phyloP scores from a whole-genome alignment of 2,113 vertebrate species.

The Girardinichthys multiradiatus region DNA sequence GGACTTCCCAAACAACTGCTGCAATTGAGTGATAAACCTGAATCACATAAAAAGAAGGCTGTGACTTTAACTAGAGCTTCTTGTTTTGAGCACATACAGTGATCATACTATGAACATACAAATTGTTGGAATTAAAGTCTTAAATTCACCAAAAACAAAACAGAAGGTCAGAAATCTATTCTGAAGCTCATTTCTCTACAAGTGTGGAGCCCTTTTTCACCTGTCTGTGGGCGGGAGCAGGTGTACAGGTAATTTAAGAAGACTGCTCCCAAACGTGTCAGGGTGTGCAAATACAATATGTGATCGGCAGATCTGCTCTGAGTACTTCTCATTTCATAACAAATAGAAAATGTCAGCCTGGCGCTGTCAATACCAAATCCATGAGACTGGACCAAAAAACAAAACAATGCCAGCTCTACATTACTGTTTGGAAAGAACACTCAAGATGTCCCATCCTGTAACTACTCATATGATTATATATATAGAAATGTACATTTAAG shows the following conservation, averaged over 20 bases:
- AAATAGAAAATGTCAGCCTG: background rate
- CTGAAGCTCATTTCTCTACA: background rate
- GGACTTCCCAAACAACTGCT: background rate
- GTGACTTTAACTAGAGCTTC: background rate
- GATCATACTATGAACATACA: too few relatives aligned
- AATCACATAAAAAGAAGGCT: background rate
- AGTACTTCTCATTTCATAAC: background rate
- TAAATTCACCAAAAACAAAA: background rate
- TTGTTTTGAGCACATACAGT: too few relatives aligned
- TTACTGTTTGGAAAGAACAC: background rate
- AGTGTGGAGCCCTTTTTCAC: slow-evolving; percentile 16
- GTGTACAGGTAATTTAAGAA: slow-evolving; percentile 9
- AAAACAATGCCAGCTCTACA: background rate
- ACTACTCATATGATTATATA: background rate
- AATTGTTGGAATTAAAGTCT: background rate
- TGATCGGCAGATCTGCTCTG: background rate
- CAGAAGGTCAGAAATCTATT: background rate
- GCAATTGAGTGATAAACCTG: background rate
- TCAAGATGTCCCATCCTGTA: background rate
- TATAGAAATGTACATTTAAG: background rate
- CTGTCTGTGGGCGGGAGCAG: slow-evolving; percentile 15
- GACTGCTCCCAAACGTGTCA: background rate
- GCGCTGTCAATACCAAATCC: background rate
- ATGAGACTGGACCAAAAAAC: background rate
- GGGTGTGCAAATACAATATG: background rate